Base-by-base conservation (phyloP, 2,888 invertebrate genomes). In the Calephelis perditalis region DNA sequence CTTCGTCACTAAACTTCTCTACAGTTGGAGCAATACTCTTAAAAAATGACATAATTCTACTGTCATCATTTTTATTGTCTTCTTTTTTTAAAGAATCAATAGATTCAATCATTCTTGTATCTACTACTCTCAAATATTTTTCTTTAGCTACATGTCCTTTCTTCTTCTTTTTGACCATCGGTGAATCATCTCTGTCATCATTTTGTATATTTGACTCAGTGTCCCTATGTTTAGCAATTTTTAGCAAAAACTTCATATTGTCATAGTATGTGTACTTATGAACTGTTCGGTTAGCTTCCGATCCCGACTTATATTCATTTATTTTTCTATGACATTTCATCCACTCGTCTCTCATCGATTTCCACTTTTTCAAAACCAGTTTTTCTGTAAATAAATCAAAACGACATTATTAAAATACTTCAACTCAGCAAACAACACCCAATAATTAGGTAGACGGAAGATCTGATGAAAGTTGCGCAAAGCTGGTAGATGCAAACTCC, bases 1-100 rank as follows among this genome's bases (percentile, higher is more conserved):
- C 68, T 60, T 71, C 70, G 56, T 70, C 69, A 59, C 64, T 68
- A 56, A 69, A 69, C 62, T 63, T 62, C 54, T 67, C 67, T 54
- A 71, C 68, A 45, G 65, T 63, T 60, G 66, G 66, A 68, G 67
- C 62, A 59, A 68, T 68, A 63, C 67, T 65, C 62, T 57, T 68
- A 67, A 71, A 71, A 63, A 63, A 68, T 67, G 65, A 67, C 61
- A 67, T 58, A 43, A 68, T 64, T 65, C 64, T 62, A 62, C 67
- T 67, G 11, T 68, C 44, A 45, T 26, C 44, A 10, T 15, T 57
- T 57, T 57, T 57, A n/a, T 26, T 67, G 9, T 71, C 68, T 56
- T 70, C 63, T 64, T 67, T 70, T 65, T 67, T 62, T 54, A 68
- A 52, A 12, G 64, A 62, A 59, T 70, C 63, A 55, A 68, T 70